A percentile compares a stretch with the other conserved stretches of the same genome.
These are phyloP conservation scores for Tachina grossa DNA, from an alignment of 2,888 invertebrate genomes.

Conservation along the genomic window DNA sequence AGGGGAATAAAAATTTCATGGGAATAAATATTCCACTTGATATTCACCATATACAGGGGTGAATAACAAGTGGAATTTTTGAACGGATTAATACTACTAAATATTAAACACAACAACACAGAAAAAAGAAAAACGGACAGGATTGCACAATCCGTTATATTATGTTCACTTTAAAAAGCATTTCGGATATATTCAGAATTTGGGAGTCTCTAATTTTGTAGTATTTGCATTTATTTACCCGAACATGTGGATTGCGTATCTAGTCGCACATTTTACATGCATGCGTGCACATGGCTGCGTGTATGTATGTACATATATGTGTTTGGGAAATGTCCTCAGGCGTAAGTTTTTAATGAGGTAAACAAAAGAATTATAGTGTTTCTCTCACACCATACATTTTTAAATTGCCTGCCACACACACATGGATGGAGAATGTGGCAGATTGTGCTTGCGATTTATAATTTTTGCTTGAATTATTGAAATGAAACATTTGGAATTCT, in stretches of 20 bases:
- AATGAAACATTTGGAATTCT: conserved; percentile 43
- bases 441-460: conserved; percentile 18
- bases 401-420: conserved; percentile 2
- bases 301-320: neutral
- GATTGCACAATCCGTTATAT: neutral
- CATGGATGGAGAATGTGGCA: neutral
- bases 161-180: neutral
- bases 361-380: conserved; percentile 51
- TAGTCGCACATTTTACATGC: neutral
- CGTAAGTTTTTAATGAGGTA: conserved; percentile 67
- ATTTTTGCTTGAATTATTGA: conserved; percentile 25
- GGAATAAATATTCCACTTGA: too few species aligned
- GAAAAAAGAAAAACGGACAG: neutral
- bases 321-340: conserved; percentile 38
- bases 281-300: neutral
- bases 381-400: conserved; percentile 30
- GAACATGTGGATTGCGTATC: neutral
- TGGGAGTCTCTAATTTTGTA: too few species aligned
- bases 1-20: too few species aligned
- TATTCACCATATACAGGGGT: too few species aligned
- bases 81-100: too few species aligned
- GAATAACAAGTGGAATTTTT: too few species aligned
- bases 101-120: too few species aligned
- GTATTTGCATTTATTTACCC: neutral
- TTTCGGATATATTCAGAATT: neutral